Evolutionary conservation across 2,797 vertebrate species (phyloP).

Genomic region (Crypturellus tataupa): DNA sequence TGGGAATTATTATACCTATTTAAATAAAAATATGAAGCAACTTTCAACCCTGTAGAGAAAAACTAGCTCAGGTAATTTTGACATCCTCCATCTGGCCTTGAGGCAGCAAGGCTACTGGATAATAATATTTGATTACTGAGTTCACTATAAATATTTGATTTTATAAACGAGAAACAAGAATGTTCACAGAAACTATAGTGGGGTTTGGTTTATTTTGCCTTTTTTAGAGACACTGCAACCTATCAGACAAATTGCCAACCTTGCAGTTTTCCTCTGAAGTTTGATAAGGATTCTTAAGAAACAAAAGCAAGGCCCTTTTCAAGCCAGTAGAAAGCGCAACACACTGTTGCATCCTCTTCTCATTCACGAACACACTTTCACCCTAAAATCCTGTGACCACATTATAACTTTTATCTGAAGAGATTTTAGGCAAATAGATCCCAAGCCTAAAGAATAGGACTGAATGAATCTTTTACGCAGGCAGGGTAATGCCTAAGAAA

Average conservation of each 20-base stretch:
- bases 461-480: not conserved
- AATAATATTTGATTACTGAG: conserved; percentile 46
- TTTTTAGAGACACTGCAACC: not conserved
- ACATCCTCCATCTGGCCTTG: conserved; percentile 11
- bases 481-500: not conserved
- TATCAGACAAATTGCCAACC: conserved; percentile 6
- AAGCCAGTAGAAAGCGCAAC: not conserved
- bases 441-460: not conserved
- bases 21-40: not conserved
- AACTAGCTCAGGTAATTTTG: not conserved
- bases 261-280: not conserved
- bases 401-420: not conserved
- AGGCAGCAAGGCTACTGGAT: conserved; percentile 6
- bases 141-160: conserved; percentile 41
- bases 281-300: not conserved
- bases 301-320: not conserved
- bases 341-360: not conserved
- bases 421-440: not conserved
- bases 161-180: conserved; percentile 30
- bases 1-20: not conserved
- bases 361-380: not conserved
- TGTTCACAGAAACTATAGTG: not conserved
- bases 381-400: not conserved
- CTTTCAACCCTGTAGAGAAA: conserved; percentile 4
- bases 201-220: not conserved